Evolutionary conservation across 2,888 invertebrate species (phyloP).

Genomic region (Endotricha flammealis): DNA sequence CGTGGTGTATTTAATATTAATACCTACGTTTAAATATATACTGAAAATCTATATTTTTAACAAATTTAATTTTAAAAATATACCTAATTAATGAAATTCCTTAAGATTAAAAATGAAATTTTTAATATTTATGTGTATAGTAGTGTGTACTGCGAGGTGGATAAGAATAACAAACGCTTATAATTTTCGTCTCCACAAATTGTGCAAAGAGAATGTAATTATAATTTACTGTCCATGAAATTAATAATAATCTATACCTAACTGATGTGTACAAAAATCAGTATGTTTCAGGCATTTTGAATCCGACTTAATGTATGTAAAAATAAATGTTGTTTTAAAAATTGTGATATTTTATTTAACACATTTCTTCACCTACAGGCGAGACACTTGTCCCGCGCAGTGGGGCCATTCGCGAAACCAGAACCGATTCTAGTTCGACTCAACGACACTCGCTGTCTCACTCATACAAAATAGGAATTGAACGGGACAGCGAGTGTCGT

Average conservation of each 20-base stretch:
- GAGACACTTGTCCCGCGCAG: too few species aligned
- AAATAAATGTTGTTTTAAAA: conserved; percentile 79
- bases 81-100: conserved; percentile 73
- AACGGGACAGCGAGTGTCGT: too few species aligned
- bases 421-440: too few species aligned
- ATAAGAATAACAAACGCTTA: conserved; percentile 59
- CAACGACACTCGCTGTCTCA: too few species aligned
- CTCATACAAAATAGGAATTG: too few species aligned
- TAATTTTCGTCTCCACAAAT: conserved; percentile 55
- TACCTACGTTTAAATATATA: conserved; percentile 65
- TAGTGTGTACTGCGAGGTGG: conserved; percentile 64
- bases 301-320: conserved; percentile 79
- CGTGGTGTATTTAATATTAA: conserved; percentile 52
- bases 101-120: conserved; percentile 69
- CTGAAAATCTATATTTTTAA: conserved; percentile 75
- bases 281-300: conserved; percentile 77
- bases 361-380: too few species aligned
- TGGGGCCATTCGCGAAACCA: too few species aligned
- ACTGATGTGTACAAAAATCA: conserved; percentile 76
- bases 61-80: conserved; percentile 67
- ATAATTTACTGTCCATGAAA: conserved; percentile 73
- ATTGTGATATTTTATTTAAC: conserved; percentile 67
- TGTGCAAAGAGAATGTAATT: conserved; percentile 50
- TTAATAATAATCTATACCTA: conserved; percentile 56
- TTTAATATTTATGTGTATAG: conserved; percentile 73